Conservation (phyloP, 2,113 vertebrate genomes). For the Felis catus region F.catus_Fca126_mat1.0 CM031428.1:18373001-18373500, state of each 20-base stretch:
- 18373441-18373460: neutral
- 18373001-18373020: neutral
- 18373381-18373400: neutral
- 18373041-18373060: constrained; percentile 12
- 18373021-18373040: constrained; percentile 2
- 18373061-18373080: neutral
- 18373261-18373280: neutral
- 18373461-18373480: neutral
- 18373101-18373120: constrained; percentile 6
- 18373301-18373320: neutral
- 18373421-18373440: neutral
- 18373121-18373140: constrained; percentile 38
- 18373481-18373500: neutral
- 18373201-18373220: constrained; percentile 12
- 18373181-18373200: neutral
- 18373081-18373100: constrained; percentile 34
- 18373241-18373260: neutral
- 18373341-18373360: rapidly evolving
- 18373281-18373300: neutral
- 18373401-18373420: neutral
- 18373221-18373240: constrained; percentile 2
- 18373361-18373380: rapidly evolving
- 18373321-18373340: neutral
- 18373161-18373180: neutral
- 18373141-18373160: constrained; percentile 12